Evolutionary conservation across 2,888 invertebrate species (phyloP).

Genomic region (Eurytoma californica): DNA sequence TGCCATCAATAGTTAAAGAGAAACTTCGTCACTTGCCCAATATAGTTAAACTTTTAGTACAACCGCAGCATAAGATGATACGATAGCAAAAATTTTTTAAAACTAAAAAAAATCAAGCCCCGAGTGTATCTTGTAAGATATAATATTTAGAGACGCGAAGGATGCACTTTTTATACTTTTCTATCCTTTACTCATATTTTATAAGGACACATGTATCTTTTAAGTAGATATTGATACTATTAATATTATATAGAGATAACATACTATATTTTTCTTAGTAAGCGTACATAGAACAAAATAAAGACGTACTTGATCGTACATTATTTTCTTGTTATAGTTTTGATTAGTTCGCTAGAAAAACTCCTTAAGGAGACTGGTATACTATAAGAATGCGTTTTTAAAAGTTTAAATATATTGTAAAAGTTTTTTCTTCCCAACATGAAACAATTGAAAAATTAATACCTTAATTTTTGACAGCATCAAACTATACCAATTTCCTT

Average conservation of each 20-base stretch:
- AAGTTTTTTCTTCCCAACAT: neutral
- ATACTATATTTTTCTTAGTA: constrained; percentile 45
- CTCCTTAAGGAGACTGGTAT: constrained; percentile 10
- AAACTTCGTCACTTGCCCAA: constrained; percentile 76
- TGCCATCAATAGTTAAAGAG: constrained; percentile 71
- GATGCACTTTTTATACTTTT: constrained; percentile 17
- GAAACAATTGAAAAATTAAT: constrained; percentile 1
- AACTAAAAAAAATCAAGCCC: neutral
- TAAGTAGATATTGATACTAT: constrained; percentile 43
- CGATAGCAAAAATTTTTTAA: constrained; percentile 60
- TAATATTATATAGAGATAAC: constrained; percentile 35
- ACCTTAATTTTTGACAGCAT: neutral
- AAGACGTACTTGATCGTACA: constrained; percentile 42
- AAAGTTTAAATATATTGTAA: neutral
- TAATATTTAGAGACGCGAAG: neutral
- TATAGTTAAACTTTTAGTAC: constrained; percentile 74
- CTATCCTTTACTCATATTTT: constrained; percentile 31
- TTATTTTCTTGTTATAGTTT: constrained; percentile 32
- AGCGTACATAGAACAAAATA: constrained; percentile 42
- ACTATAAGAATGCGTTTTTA: neutral
- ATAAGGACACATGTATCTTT: constrained; percentile 43
- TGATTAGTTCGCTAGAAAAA: constrained; percentile 40
- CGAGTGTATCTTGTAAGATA: constrained; percentile 44
- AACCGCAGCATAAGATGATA: constrained; percentile 66
- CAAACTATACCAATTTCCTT: neutral